A percentile compares a stretch with the other conserved stretches of the same genome.
Evolutionary conservation across 2,888 invertebrate species (phyloP).

Genomic region (Parnassius mnemosyne): DNA sequence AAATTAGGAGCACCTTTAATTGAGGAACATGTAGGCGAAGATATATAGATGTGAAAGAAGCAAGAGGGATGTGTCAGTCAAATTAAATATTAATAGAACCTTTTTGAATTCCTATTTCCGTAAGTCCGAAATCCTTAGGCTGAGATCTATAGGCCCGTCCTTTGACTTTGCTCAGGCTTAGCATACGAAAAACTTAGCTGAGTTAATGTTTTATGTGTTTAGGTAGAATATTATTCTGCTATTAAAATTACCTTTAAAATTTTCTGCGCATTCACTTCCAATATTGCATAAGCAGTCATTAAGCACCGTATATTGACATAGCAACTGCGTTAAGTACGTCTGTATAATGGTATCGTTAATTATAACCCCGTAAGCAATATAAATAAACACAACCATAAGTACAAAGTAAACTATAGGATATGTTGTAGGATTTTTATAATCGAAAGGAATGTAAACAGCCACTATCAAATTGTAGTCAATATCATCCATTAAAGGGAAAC

Average conservation of each 20-base stretch:
- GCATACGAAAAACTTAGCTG: no score
- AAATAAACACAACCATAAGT: slow-evolving; percentile 49
- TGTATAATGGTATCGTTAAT: slow-evolving; percentile 60
- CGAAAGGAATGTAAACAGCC: slow-evolving; percentile 49
- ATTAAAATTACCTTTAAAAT: slow-evolving; percentile 15
- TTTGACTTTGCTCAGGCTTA: no score
- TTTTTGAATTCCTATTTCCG: no score
- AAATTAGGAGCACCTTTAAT: no score
- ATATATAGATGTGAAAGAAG: no score
- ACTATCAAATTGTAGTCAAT: slow-evolving; percentile 62
- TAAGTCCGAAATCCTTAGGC: no score
- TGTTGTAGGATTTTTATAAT: slow-evolving; percentile 40
- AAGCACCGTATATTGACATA: slow-evolving; percentile 61
- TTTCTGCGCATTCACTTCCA: slow-evolving; percentile 43
- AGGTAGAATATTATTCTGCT: no score
- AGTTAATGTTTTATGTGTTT: no score
- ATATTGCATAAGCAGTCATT: slow-evolving; percentile 60
- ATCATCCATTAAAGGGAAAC: slow-evolving; percentile 60
- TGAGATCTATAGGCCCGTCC: no score
- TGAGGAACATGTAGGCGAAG: no score
- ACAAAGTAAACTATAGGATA: slow-evolving; percentile 49
- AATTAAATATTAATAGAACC: no score
- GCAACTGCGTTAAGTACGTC: slow-evolving; percentile 55
- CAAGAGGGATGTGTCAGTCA: no score
- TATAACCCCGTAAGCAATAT: slow-evolving; percentile 61